Conservation (phyloP, 37 sponge, comb jelly and placozoan genomes). For the Sycon ciliatum region DNA sequence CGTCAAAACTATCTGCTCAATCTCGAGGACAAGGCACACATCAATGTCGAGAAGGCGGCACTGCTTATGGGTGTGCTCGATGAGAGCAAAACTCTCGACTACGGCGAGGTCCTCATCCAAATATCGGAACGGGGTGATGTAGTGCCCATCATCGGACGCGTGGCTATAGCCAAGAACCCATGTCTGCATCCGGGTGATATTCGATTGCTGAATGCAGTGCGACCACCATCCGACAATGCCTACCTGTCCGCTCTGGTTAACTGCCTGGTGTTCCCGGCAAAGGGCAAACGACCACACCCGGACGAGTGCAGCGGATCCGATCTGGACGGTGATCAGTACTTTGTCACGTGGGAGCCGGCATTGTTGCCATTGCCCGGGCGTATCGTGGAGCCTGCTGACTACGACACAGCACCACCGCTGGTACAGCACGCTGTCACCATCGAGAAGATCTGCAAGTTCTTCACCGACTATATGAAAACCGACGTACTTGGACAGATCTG, state of each 20-base stretch:
- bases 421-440: constrained; percentile 5
- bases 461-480: constrained; percentile 33
- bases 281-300: constrained; percentile 20
- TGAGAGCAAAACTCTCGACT: constrained; percentile 32
- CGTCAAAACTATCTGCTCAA: not conserved
- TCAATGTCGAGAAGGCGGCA: not conserved
- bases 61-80: constrained; percentile 26
- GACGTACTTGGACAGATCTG: constrained; percentile 32
- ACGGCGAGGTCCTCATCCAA: constrained; percentile 32
- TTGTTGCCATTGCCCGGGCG: too few species aligned
- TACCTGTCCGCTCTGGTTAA: constrained; percentile 20
- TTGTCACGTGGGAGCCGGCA: constrained; percentile 23
- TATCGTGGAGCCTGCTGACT: constrained; percentile 29
- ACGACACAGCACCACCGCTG: not conserved
- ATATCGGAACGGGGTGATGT: constrained; percentile 11
- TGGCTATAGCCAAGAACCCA: constrained; percentile 26
- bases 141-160: not conserved
- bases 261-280: constrained; percentile 27
- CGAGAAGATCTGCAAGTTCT: constrained; percentile 18
- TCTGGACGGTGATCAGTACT: constrained; percentile 40
- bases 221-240: too few species aligned
- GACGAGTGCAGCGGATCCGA: constrained; percentile 34
- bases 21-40: not conserved
- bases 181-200: constrained; percentile 5
- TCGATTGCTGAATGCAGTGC: constrained; percentile 3